phyloP scores from a whole-genome alignment of 2,888 invertebrate species.

The Andrena camellia region DNA sequence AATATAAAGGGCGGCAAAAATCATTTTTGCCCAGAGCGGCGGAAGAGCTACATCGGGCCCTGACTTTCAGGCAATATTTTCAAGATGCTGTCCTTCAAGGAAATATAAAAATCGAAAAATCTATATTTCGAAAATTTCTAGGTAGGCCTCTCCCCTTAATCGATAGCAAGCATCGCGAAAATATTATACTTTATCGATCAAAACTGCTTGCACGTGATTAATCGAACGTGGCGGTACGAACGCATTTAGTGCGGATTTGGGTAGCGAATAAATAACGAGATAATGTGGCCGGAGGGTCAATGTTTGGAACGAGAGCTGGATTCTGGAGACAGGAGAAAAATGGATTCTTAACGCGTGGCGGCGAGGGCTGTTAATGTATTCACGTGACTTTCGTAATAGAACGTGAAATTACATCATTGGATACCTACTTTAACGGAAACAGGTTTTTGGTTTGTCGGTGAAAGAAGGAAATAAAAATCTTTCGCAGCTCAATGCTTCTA shows the following conservation, averaged over 20 bases:
- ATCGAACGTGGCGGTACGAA: background rate
- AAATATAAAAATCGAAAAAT: too few relatives aligned
- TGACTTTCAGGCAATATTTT: too few relatives aligned
- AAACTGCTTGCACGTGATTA: background rate
- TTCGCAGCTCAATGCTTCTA: background rate
- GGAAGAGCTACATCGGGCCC: too few relatives aligned
- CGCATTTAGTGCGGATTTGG: background rate
- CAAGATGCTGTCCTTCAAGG: too few relatives aligned
- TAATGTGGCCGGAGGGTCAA: background rate
- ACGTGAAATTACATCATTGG: conserved; percentile 12
- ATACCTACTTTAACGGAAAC: background rate
- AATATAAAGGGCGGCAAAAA: too few relatives aligned
- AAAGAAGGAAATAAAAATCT: background rate
- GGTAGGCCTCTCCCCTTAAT: too few relatives aligned
- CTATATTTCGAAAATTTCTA: too few relatives aligned
- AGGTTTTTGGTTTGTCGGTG: background rate
- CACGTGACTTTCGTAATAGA: conserved; percentile 11
- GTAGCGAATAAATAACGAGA: background rate
- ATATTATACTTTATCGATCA: too few relatives aligned
- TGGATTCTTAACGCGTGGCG: background rate
- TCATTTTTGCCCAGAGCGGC: too few relatives aligned
- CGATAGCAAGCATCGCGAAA: too few relatives aligned
- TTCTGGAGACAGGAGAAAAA: conserved; percentile 12
- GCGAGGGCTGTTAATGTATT: background rate
- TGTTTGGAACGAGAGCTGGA: conserved; percentile 30